Percentiles rank a stretch among this genome's conserved stretches.
Conservation (phyloP, 2,888 invertebrate genomes). For the Peribatodes rhomboidaria region DNA sequence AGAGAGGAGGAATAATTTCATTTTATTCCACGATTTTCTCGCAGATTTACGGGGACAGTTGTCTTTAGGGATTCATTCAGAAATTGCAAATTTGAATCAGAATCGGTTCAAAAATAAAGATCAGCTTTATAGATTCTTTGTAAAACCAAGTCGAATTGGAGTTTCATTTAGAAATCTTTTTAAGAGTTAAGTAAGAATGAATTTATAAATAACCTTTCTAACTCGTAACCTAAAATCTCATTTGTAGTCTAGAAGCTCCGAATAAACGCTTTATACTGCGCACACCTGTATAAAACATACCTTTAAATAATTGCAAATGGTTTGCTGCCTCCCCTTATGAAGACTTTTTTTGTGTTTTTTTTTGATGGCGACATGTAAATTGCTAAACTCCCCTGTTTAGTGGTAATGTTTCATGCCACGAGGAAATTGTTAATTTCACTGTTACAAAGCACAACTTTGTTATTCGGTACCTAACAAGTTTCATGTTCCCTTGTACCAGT, state of each 20-base stretch:
- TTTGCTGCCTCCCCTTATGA: conserved; percentile 41
- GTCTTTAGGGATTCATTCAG: conserved; percentile 23
- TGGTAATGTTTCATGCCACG: conserved; percentile 31
- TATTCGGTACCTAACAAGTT: conserved; percentile 40
- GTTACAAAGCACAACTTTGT: conserved; percentile 33
- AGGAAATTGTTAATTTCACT: conserved; percentile 33
- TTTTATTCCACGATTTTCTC: conserved; percentile 29
- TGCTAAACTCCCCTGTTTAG: conserved; percentile 22
- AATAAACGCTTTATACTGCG: conserved; percentile 53
- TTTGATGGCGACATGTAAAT: conserved; percentile 18
- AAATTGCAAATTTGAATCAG: conserved; percentile 19
- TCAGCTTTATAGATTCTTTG: conserved; percentile 4
- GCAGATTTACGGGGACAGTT: conserved; percentile 26
- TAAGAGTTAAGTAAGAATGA: too few relatives aligned
- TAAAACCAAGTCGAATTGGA: neutral
- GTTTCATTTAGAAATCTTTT: neutral
- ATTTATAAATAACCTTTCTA: neutral
- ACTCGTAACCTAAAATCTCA: conserved; percentile 46
- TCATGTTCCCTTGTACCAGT: conserved; percentile 41
- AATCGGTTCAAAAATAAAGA: neutral
- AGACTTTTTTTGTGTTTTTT: conserved; percentile 32
- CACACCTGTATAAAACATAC: conserved; percentile 54
- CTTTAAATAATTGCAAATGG: conserved; percentile 46
- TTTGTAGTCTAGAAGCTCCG: conserved; percentile 45
- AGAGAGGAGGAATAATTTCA: conserved; percentile 29